Conservation (phyloP, 2,797 vertebrate genomes). For the Sebastes trivittatus region DNA sequence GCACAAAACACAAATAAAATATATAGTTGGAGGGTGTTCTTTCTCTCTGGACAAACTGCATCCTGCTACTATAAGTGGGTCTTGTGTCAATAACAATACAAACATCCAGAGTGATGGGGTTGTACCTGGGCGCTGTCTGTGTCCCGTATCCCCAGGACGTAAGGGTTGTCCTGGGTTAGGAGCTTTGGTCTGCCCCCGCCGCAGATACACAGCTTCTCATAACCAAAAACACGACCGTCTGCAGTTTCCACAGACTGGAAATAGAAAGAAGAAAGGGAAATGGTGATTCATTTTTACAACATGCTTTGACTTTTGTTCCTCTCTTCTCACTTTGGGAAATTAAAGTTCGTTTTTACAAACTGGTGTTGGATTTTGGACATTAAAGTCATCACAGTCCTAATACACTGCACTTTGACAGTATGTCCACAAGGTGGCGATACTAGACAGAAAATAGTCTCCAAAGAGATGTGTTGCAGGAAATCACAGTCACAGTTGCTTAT, state of each 20-base stretch:
- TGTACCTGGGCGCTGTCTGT: constrained; percentile 87
- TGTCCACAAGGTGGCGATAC: constrained; percentile 63
- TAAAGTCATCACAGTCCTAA: not conserved
- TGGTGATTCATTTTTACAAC: not conserved
- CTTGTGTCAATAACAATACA: too few species aligned
- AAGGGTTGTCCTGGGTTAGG: constrained; percentile 70
- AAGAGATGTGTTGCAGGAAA: not conserved
- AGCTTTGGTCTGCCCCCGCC: constrained; percentile 90
- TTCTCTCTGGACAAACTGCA: not conserved
- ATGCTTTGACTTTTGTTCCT: not conserved
- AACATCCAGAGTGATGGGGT: too few species aligned
- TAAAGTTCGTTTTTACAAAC: not conserved
- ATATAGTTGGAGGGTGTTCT: not conserved
- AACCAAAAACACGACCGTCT: constrained; percentile 81
- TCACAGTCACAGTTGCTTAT: not conserved
- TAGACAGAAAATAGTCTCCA: not conserved
- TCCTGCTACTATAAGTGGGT: too few species aligned
- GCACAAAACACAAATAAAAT: not conserved
- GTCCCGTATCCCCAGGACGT: constrained; percentile 93
- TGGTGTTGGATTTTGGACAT: not conserved
- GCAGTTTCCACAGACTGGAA: constrained; percentile 85
- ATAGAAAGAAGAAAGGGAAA: not conserved
- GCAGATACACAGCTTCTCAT: constrained; percentile 93
- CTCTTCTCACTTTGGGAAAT: not conserved
- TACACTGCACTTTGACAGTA: not conserved